phyloP scores from a whole-genome alignment of 1,140 invertebrate species.

The Prorops nasuta region DNA sequence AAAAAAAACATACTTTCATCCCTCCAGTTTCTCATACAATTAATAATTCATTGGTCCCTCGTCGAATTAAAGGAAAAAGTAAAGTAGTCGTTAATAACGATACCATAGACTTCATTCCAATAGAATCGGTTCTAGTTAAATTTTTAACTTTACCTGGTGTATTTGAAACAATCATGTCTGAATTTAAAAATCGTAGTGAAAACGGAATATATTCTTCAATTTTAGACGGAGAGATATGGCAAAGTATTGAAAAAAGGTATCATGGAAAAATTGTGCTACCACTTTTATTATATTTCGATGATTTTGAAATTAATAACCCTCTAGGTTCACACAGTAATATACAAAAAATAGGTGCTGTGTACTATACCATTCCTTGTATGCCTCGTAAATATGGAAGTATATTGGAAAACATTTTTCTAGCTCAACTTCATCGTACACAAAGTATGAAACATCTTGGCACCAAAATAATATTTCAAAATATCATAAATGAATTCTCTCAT shows the following conservation, averaged over 20 bases:
- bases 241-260: constrained; percentile 5
- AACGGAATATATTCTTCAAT: neutral
- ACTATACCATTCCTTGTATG: constrained; percentile 30
- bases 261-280: constrained; percentile 27
- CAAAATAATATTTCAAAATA: constrained; percentile 22
- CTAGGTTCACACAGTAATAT: constrained; percentile 29
- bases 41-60: too few relatives aligned
- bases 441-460: constrained; percentile 28
- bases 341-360: constrained; percentile 32
- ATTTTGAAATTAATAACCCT: constrained; percentile 28
- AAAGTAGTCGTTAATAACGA: too few relatives aligned
- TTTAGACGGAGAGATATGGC: constrained; percentile 2
- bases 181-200: too few relatives aligned
- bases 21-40: too few relatives aligned
- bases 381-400: constrained; percentile 22
- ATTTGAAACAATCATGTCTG: too few relatives aligned
- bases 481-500: constrained; percentile 8
- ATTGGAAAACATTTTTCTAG: constrained; percentile 36
- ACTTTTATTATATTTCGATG: constrained; percentile 28
- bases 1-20: too few relatives aligned
- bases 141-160: too few relatives aligned
- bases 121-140: too few relatives aligned
- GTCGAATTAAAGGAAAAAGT: too few relatives aligned
- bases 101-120: too few relatives aligned
- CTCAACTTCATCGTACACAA: constrained; percentile 27